These are phyloP conservation scores for Podilymbus podiceps DNA, from an alignment of 2,113 vertebrate species.

Conservation along the genomic window DNA sequence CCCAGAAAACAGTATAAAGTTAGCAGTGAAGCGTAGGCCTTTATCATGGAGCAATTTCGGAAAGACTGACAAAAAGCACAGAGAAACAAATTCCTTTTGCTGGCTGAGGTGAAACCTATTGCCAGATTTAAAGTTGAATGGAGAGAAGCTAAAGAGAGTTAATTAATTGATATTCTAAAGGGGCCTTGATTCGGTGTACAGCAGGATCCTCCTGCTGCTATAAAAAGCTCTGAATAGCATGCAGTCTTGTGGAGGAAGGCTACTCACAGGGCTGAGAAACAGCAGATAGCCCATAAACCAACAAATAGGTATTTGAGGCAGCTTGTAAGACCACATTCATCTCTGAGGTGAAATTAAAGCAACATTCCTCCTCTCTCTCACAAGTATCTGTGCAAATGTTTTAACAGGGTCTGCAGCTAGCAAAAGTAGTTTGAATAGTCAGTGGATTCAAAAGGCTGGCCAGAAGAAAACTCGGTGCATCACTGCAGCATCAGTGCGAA, in stretches of 20 bases:
- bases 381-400: background rate
- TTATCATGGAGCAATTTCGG: background rate
- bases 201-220: background rate
- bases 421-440: background rate
- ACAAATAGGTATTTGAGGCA: background rate
- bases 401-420: background rate
- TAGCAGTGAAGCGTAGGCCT: background rate
- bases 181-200: background rate
- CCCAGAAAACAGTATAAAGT: background rate
- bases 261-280: background rate
- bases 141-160: background rate
- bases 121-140: background rate
- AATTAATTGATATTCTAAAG: background rate
- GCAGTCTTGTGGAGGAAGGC: background rate
- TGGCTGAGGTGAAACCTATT: background rate
- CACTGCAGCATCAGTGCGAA: background rate
- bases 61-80: background rate
- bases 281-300: background rate
- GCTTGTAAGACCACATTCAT: background rate
- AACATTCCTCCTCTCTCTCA: background rate
- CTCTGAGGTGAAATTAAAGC: background rate
- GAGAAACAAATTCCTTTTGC: background rate
- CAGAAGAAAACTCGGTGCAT: background rate
- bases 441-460: background rate
- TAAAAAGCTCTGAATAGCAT: background rate